Evolutionary conservation across 2,113 vertebrate genomes (phyloP).

Genomic region (Takifugu flavidus): DNA sequence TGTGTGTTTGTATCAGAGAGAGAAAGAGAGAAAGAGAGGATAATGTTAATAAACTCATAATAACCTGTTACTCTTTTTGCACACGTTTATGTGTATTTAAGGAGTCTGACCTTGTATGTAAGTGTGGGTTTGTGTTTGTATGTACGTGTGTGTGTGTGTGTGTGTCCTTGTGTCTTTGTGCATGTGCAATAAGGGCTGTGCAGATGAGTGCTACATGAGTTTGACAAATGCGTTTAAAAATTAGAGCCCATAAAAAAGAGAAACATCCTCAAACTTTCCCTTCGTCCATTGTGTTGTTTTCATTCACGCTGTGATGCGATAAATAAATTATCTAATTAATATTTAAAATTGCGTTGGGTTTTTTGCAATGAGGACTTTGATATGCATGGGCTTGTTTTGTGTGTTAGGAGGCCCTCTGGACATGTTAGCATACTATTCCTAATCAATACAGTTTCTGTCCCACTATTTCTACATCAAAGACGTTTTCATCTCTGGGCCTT

Average conservation of each 20-base stretch:
- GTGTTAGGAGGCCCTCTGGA: conserved; percentile 38
- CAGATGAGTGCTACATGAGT: conserved; percentile 12
- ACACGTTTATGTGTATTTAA: too few species aligned
- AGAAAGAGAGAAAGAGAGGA: too few species aligned
- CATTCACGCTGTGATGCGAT: conserved; percentile 13
- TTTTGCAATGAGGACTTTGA: conserved; percentile 5
- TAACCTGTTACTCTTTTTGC: too few species aligned
- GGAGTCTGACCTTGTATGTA: too few species aligned
- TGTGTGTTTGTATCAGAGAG: too few species aligned
- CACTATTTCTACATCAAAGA: conserved; percentile 38
- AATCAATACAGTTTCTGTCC: conserved; percentile 51
- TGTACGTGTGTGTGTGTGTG: not conserved
- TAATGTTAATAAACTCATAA: too few species aligned
- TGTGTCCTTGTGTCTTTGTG: not conserved
- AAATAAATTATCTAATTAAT: conserved; percentile 45
- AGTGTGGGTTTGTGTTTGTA: not conserved
- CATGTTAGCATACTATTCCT: conserved; percentile 42
- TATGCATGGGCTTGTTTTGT: conserved; percentile 42
- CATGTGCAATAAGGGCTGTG: conserved; percentile 3
- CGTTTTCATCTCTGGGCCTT: conserved; percentile 1
- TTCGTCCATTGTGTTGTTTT: conserved; percentile 13
- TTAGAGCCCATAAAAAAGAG: not conserved
- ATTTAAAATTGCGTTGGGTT: conserved; percentile 3
- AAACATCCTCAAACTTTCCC: conserved; percentile 3
- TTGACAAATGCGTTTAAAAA: conserved; percentile 12